Conservation (phyloP, 2,888 invertebrate species). For the Octonoba sinensis region DNA sequence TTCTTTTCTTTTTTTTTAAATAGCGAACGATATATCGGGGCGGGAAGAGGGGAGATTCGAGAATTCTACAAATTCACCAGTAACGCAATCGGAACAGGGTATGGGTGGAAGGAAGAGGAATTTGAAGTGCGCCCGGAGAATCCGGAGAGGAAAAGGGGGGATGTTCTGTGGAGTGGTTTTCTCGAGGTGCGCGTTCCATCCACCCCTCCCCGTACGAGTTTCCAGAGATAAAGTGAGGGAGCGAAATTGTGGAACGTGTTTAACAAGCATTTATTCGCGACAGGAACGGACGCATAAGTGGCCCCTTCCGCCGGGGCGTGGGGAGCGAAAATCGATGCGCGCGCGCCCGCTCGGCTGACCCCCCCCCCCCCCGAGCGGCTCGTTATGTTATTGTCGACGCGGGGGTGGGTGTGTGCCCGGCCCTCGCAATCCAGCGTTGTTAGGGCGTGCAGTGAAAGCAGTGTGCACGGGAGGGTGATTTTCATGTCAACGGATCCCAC, state of each 20-base stretch:
- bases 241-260: constrained; percentile 63
- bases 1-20: constrained; percentile 25
- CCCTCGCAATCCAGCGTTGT: neutral
- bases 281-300: constrained; percentile 61
- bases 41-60: neutral
- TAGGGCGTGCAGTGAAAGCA: neutral
- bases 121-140: constrained; percentile 42
- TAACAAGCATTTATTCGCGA: constrained; percentile 65
- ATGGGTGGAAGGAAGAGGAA: constrained; percentile 18
- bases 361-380: constrained; percentile 24
- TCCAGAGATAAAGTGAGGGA: constrained; percentile 44
- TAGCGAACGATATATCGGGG: constrained; percentile 16
- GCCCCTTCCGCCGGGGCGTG: constrained; percentile 41
- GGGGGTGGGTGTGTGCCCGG: neutral
- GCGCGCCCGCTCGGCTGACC: neutral
- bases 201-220: neutral
- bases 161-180: constrained; percentile 38
- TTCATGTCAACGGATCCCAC: neutral
- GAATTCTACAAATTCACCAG: neutral
- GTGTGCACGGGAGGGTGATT: neutral
- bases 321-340: constrained; percentile 8
- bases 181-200: constrained; percentile 23
- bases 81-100: neutral
- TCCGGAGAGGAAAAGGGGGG: constrained; percentile 11
- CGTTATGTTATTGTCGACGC: constrained; percentile 54